Evolutionary conservation across 2,797 vertebrate species (phyloP), one percentile per base, ranked within the genome.

Genomic region (Discoglossus pictus): DNA sequence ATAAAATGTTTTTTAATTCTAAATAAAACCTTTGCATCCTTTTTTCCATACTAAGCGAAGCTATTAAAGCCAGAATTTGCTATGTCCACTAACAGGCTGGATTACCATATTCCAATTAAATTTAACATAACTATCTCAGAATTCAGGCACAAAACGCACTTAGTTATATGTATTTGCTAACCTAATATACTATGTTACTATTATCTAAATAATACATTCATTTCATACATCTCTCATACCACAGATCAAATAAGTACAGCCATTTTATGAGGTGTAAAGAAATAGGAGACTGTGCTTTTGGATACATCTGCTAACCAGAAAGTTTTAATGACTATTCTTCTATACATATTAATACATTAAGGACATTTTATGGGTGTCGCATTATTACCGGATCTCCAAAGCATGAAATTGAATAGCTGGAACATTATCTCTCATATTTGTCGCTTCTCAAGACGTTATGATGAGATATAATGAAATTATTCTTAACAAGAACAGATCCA

Each of bases 341-440:
- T 60, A 60, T 53, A 59, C 47, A 63, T 64, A 56, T 60, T 50
- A 63, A 54, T 54, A 53, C 47, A 38, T 38, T 43, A 25, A 68
- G 36, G 44, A 68, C 42, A 61, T 67, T 61, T 68, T 46, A 68
- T 51, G 42, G 35, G 51, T 40, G 51, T 40, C 51, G 39, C 20
- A 43, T 69, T 34, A 63, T 70, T 54, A 61, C 58, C 59, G 40
- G 51, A 70, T 63, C 42, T 63, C 25, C 51, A 63, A 70, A 70
- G 60, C 60, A 70, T 63, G 67, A 70, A 70, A 70, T 63, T 63
- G 51, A 48, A 70, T 63, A 34, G 51, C 50, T 42, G 17, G 51
- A 63, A 61, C 66, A 69, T 55, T 61, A 62, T 21, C 40, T 61
- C 46, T 24, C 24, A n/a, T 23, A 60, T 24, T 68, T 68, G 56